Base-by-base conservation (phyloP, 2,113 vertebrate species). In the Pseudois nayaur region DNA sequence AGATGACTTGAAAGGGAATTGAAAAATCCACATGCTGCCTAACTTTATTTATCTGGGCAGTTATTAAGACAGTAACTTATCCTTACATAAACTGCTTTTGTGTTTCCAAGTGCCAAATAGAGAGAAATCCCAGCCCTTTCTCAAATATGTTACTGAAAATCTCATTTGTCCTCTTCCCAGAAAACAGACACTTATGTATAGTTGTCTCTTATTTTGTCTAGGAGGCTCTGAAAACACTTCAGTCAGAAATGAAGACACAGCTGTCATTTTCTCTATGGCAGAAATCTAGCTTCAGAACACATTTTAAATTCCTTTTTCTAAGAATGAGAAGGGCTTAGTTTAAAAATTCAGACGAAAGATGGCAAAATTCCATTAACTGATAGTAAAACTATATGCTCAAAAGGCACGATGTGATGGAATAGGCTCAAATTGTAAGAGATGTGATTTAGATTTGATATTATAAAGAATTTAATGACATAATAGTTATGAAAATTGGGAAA, bases 1-100 rank as follows among this genome's bases (percentile, higher is more conserved):
- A 91, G 52, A 82, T 71, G 52, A 95, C 95, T 97, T 98, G 84
- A 98, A 98, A 97, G 91, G 97, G 92, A 98, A 89, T 93, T 97
- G 92, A 87, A 89, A 98, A 98, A 82, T 87, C 91, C 92, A 95
- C 94, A 57, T 5, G 86, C 94, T 78, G 27, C 78, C 95, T 86
- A 74, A 87, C 76, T 97, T 94, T 71, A 93, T 95, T 96, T 86
- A 95, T 91, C 60, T 89, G 33, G 36, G 57, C 52, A 86, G 90
- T 59, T 97, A 94, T 85, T 97, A 94, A 95, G 57, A 95, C 59
- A 60, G 31, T 93, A 97, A 96, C 81, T 93, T 84, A 95, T 48
- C 79, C 48, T 91, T 48, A 54, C 27, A 43, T 82, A 87, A 5
- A 59, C 31, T 59, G 94, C 52, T 89, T 71, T n/a, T 92, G 94